phyloP scores from a whole-genome alignment of 2,888 invertebrate genomes.

The Pachydiplax longipennis region DNA sequence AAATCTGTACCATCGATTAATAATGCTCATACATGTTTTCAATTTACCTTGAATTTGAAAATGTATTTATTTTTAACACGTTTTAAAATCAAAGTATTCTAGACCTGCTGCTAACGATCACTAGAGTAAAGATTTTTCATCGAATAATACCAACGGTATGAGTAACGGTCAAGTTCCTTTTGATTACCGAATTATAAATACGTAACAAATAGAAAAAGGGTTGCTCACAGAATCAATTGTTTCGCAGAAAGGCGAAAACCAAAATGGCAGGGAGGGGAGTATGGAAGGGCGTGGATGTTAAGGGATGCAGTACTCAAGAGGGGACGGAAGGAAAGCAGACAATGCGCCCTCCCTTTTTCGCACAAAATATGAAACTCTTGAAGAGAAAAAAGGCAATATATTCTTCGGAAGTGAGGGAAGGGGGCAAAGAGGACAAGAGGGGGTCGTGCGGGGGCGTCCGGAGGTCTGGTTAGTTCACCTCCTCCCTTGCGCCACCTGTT shows the following conservation, averaged over 20 bases:
- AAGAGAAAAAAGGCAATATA: background rate
- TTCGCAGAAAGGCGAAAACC: constrained; percentile 5
- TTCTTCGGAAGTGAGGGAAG: background rate
- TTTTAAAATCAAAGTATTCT: no score
- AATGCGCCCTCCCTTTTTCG: background rate
- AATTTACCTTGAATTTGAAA: no score
- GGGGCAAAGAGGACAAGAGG: background rate
- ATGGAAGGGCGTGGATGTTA: background rate
- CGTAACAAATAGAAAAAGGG: no score
- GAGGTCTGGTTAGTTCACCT: background rate
- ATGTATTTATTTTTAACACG: no score
- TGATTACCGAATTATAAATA: background rate
- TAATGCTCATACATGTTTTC: no score
- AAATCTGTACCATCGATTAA: no score
- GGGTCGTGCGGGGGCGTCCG: background rate
- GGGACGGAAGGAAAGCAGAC: background rate
- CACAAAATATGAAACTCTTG: background rate
- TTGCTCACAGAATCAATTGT: no score
- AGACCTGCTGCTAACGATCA: no score
- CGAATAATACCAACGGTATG: no score
- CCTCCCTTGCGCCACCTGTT: constrained; percentile 27
- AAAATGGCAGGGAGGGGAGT: background rate
- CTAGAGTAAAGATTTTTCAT: no score
- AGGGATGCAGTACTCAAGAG: no score
- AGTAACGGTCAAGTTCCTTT: no score